These are phyloP conservation scores for Actenoides hombroni DNA, from an alignment of 2,113 vertebrate genomes.

Conservation along the genomic window DNA sequence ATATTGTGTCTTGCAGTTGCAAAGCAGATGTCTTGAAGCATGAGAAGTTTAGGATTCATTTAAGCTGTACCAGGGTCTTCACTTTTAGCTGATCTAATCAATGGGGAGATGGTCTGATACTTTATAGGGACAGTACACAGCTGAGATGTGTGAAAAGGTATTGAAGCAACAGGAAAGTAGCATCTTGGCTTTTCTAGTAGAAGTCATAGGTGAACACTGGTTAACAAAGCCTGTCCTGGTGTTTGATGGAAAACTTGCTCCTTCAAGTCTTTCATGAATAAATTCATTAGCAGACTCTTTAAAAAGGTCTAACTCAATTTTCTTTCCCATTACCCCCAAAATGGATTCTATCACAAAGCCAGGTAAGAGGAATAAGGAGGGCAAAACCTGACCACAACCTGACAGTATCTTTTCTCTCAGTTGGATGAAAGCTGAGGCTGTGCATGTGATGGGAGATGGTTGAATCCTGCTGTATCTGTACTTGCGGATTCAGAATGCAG, in stretches of 20 bases:
- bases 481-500: not conserved
- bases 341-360: slow-evolving; percentile 34
- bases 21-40: not conserved
- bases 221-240: slow-evolving; percentile 8
- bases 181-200: not conserved
- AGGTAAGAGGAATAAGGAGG: slow-evolving; percentile 19
- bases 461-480: not conserved
- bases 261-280: slow-evolving; percentile 44
- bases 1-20: not conserved
- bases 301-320: slow-evolving; percentile 55
- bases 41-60: not conserved
- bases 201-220: slow-evolving; percentile 13
- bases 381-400: slow-evolving; percentile 11
- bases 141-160: not conserved
- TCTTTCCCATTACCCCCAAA: slow-evolving; percentile 46
- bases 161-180: not conserved
- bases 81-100: not conserved
- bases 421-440: not conserved
- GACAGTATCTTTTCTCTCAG: not conserved
- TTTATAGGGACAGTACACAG: not conserved
- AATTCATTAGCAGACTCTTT: slow-evolving; percentile 55
- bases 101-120: not conserved
- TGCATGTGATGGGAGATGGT: not conserved
- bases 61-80: not conserved
- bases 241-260: slow-evolving; percentile 29